These are phyloP conservation scores for Maccullochella peelii DNA, from an alignment of 2,113 vertebrate species.

Conservation along the genomic window DNA sequence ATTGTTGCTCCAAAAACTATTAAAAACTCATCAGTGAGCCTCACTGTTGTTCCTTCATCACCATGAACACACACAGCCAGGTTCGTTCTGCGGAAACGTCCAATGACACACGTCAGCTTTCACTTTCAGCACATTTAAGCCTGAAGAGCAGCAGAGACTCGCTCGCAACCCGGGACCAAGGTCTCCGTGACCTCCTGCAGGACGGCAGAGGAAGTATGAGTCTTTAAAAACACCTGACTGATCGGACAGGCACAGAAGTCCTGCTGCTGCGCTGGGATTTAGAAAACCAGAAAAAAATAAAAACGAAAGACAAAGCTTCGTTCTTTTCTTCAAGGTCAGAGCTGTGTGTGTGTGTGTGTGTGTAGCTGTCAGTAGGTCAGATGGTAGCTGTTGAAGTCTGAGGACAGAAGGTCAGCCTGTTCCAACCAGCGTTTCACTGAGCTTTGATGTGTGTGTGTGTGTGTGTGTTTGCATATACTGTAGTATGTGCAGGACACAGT, in stretches of 20 bases:
- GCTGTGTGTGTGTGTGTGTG: background rate
- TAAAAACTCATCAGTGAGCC: no score
- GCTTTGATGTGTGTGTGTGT: background rate
- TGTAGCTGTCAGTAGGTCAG: constrained; percentile 8
- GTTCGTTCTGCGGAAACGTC: background rate
- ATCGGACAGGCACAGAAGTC: background rate
- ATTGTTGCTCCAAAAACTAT: no score
- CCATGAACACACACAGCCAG: no score
- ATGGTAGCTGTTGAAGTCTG: constrained; percentile 15
- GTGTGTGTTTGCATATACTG: no score
- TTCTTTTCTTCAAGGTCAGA: constrained; percentile 21
- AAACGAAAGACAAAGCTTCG: background rate
- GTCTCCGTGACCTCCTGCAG: constrained; percentile 2
- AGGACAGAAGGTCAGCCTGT: constrained; percentile 28
- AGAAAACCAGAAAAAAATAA: background rate
- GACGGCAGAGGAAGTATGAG: background rate
- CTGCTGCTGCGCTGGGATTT: background rate
- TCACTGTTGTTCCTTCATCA: no score
- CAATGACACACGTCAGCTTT: background rate
- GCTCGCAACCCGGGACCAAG: background rate
- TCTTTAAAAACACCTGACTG: background rate
- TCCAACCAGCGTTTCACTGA: background rate
- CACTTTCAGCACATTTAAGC: constrained; percentile 19
- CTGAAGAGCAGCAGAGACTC: constrained; percentile 13
- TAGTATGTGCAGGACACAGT: background rate